Conservation (phyloP, 2,797 vertebrate species). For the Anguilla pacifica region DNA sequence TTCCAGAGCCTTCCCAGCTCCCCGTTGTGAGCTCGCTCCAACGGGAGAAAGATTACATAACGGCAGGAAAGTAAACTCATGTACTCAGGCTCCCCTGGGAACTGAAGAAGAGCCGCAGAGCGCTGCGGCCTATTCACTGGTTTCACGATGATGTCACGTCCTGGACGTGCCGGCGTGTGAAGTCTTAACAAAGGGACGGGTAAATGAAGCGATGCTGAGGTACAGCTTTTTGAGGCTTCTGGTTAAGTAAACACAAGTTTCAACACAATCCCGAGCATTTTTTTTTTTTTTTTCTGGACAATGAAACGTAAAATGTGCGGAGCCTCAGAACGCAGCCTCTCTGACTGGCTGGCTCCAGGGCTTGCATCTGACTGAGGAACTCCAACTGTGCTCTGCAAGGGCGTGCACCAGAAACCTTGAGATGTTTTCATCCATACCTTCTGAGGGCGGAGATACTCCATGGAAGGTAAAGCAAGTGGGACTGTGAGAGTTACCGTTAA, state of each 20-base stretch:
- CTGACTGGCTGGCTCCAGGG: neutral
- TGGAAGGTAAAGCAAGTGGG: neutral
- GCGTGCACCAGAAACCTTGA: neutral
- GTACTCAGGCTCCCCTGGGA: neutral
- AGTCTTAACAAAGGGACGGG: neutral
- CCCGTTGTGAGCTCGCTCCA: neutral
- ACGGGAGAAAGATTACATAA: neutral
- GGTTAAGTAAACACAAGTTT: neutral
- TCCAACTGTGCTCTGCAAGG: neutral
- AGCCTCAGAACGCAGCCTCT: neutral
- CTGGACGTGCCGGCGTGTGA: neutral
- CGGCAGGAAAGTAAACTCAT: neutral
- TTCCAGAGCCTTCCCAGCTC: neutral
- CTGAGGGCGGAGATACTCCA: neutral
- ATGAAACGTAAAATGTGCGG: neutral
- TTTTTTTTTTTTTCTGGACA: neutral
- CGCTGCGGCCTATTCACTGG: neutral
- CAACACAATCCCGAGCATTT: neutral
- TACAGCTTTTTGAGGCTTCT: neutral
- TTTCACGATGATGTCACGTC: neutral
- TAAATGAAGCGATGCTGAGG: neutral
- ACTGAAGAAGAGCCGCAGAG: neutral
- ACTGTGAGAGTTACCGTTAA: neutral
- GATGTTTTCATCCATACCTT: neutral
- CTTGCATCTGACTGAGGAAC: neutral